phyloP scores from a whole-genome alignment of 2,113 vertebrate genomes.

The Macheiramphus alcinus region DNA sequence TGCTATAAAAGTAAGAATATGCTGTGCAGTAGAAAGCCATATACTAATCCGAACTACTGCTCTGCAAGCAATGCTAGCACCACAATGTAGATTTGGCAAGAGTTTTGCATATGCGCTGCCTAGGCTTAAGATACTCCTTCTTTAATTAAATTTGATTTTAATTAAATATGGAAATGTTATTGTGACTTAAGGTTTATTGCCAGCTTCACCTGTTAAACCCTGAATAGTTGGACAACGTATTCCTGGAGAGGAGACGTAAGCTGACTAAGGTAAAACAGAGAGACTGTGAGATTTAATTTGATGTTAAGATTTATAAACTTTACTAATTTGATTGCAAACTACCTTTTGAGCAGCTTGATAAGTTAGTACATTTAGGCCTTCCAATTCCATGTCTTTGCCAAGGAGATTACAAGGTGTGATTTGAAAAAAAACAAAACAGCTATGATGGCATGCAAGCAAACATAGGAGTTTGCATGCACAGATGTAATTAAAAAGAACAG shows the following conservation, averaged over 20 bases:
- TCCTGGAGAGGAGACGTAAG: slow-evolving; percentile 27
- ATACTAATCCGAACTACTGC: background rate
- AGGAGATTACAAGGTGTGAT: background rate
- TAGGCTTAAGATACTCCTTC: background rate
- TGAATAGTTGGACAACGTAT: slow-evolving; percentile 41
- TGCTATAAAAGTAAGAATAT: background rate
- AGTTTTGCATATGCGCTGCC: background rate
- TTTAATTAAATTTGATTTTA: background rate
- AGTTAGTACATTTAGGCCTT: background rate
- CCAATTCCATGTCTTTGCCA: background rate
- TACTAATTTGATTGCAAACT: background rate
- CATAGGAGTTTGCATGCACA: background rate
- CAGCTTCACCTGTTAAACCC: slow-evolving; percentile 28
- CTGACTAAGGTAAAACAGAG: slow-evolving; percentile 36
- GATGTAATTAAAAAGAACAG: background rate
- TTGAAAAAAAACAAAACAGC: background rate
- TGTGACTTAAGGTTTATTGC: slow-evolving; percentile 44
- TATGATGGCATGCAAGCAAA: background rate
- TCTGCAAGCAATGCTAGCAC: background rate
- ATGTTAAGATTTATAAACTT: background rate
- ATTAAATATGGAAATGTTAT: slow-evolving; percentile 34
- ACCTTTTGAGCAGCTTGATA: background rate
- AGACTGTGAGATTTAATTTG: background rate
- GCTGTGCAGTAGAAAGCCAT: background rate
- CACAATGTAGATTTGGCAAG: background rate